A percentile compares a stretch with the other conserved stretches of the same genome.
Conservation (phyloP, 2,113 vertebrate genomes). For the Myiopsitta monachus region DNA sequence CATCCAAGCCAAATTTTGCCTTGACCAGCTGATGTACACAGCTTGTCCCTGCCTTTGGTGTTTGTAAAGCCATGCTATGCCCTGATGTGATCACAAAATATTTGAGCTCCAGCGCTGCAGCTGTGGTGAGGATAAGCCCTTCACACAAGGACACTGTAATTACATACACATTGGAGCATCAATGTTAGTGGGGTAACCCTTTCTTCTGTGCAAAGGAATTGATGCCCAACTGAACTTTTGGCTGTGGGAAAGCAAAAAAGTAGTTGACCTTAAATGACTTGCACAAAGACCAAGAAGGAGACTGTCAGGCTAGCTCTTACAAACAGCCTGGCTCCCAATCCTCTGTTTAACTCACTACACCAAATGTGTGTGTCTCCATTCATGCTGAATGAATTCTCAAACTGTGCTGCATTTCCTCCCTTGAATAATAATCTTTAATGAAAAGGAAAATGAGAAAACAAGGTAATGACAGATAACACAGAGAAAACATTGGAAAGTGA, state of each 20-base stretch:
- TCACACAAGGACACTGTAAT: background rate
- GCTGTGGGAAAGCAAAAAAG: background rate
- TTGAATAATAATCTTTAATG: conserved; percentile 41
- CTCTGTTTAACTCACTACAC: background rate
- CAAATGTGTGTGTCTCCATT: background rate
- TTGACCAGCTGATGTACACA: background rate
- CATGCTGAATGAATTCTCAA: conserved; percentile 47
- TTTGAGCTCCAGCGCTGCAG: background rate
- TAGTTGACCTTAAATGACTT: conserved; percentile 27
- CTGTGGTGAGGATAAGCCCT: background rate
- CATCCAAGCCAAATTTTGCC: background rate
- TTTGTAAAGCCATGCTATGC: background rate
- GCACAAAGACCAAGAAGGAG: background rate
- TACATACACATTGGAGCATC: background rate
- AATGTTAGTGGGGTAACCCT: background rate
- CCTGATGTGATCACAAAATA: background rate
- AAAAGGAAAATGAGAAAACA: conserved; percentile 63
- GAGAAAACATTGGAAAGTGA: conserved; percentile 61
- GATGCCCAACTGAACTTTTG: background rate
- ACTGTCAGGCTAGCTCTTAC: background rate
- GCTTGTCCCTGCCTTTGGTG: background rate
- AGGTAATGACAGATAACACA: conserved; percentile 47
- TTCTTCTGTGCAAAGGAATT: background rate
- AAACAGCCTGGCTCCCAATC: background rate
- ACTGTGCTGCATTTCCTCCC: conserved; percentile 12